Conservation (phyloP, 2,113 vertebrate genomes). For the Oncorhynchus kisutch region DNA sequence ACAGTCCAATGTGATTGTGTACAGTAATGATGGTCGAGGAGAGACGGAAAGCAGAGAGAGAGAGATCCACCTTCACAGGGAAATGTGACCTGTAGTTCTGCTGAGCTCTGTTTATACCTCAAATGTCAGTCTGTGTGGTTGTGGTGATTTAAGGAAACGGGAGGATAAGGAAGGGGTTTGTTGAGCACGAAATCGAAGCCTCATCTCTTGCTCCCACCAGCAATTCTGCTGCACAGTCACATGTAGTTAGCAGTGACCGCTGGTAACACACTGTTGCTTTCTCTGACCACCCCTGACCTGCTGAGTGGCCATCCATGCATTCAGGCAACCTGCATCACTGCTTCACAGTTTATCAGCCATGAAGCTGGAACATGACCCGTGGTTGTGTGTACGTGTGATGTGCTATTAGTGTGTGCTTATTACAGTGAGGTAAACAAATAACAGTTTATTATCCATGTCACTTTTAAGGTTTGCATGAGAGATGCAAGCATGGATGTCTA, state of each 20-base stretch:
- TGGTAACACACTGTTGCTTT: slow-evolving; percentile 23
- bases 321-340: not conserved
- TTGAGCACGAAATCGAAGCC: not conserved
- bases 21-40: not conserved
- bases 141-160: slow-evolving; percentile 20
- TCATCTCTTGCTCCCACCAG: slow-evolving; percentile 2
- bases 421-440: no score
- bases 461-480: no score
- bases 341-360: not conserved
- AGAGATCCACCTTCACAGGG: not conserved
- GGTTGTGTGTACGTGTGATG: not conserved
- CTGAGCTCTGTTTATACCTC: slow-evolving; percentile 12
- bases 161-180: not conserved
- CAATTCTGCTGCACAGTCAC: slow-evolving; percentile 9
- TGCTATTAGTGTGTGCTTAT: not conserved
- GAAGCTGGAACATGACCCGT: not conserved
- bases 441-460: no score
- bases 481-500: no score
- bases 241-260: slow-evolving; percentile 36
- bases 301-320: not conserved
- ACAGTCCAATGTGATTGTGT: no score
- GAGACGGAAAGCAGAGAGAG: not conserved
- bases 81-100: no score
- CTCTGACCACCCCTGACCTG: not conserved
- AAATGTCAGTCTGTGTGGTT: slow-evolving; percentile 44